Base-by-base conservation (phyloP, 2,797 vertebrate genomes). In the Premnoplex brunnescens region DNA sequence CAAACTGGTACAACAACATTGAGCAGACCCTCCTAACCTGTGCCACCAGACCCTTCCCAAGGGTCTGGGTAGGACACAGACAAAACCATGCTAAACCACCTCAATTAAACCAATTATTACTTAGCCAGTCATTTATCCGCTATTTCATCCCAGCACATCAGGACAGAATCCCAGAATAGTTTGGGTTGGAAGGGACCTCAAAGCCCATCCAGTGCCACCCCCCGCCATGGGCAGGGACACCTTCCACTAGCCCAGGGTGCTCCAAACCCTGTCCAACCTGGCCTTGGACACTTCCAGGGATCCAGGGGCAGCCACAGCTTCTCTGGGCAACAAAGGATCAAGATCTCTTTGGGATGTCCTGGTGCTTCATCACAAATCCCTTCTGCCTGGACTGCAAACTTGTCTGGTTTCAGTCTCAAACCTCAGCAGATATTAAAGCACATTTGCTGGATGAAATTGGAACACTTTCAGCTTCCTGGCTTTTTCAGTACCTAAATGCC, bases 221-320 rank as follows among this genome's bases (percentile, higher is more conserved):
- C 26, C 48, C 21, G 32, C 62, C 27, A 14, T 3, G 34, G 62
- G 27, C 63, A 75, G 55, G 49, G 55, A 83, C 72, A 44, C 14
- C 12, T 77, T 0, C 10, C 79, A 30, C 9, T 9, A 30, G 6
- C n/a, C 64, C 79, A 64, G 56, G 36, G 0, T 48, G 32, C 27
- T 20, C 51, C 74, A 4, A 71, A 5, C 21, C 36, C 41, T 2
- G 2, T 14, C 78, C 79, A 69, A 0, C 43, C 63, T 34, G 23
- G 36, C 79, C 64, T 56, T 1, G 79, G 64, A 0, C 58, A 63
- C 37, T 58, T 0, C 24, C 79, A 71, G 59, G 51, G 63, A 19
- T 37, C 43, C 20, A 44, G 55, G 5, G 27, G 17, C 10, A 46
- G 23, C 43, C 79, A 3, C 63, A 49, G 43, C n/a, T 21, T 1